phyloP scores from a whole-genome alignment of 2,888 invertebrate genomes.

The Arge pagana region DNA sequence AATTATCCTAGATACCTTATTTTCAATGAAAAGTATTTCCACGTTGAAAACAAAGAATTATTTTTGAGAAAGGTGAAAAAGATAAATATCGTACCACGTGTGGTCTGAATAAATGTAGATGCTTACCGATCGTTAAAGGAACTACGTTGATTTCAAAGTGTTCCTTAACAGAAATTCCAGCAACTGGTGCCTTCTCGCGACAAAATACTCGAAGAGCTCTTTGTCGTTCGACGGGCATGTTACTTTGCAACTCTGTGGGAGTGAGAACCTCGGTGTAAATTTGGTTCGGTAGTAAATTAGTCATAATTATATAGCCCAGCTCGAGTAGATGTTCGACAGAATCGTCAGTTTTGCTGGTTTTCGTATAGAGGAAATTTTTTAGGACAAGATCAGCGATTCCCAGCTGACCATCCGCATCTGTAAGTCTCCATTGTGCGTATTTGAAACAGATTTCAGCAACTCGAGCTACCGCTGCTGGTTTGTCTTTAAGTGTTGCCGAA shows the following conservation, averaged over 20 bases:
- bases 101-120: constrained; percentile 11
- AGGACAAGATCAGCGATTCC: constrained; percentile 96
- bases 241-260: constrained; percentile 78
- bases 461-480: constrained; percentile 77
- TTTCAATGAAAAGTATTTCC: not conserved
- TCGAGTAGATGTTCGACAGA: constrained; percentile 97
- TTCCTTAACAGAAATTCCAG: constrained; percentile 98
- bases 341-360: constrained; percentile 94
- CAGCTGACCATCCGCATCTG: constrained; percentile 96
- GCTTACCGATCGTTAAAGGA: constrained; percentile 82
- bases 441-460: constrained; percentile 97
- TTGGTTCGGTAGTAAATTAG: constrained; percentile 92
- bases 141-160: constrained; percentile 98
- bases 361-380: constrained; percentile 95
- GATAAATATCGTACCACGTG: constrained; percentile 11
- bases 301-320: constrained; percentile 93
- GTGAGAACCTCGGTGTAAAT: constrained; percentile 87
- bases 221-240: constrained; percentile 86
- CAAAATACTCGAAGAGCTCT: constrained; percentile 93
- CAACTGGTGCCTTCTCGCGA: constrained; percentile 93
- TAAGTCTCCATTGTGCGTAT: constrained; percentile 96
- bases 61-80: not conserved
- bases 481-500: constrained; percentile 69
- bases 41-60: not conserved
- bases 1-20: not conserved